A percentile compares a stretch with the other conserved stretches of the same genome.
phyloP scores from a whole-genome alignment of 2,888 invertebrate genomes.

The Xanthostigma xanthostigma region DNA sequence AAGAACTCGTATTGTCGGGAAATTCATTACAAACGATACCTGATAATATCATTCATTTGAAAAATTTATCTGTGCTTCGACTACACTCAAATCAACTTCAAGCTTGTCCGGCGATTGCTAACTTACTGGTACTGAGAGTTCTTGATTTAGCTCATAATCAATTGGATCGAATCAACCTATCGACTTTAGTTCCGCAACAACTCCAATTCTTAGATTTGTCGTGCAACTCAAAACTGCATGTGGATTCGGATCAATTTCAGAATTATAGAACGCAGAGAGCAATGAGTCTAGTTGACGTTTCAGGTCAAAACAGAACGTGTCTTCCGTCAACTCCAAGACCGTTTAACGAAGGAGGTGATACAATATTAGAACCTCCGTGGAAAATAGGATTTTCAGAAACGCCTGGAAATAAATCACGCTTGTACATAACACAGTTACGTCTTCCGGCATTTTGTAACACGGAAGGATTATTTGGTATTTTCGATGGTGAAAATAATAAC shows the following conservation, averaged over 20 bases:
- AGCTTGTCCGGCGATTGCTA: constrained; percentile 61
- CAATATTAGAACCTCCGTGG: constrained; percentile 54
- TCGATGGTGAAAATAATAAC: constrained; percentile 61
- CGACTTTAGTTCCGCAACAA: constrained; percentile 62
- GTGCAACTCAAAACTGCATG: constrained; percentile 66
- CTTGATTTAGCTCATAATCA: constrained; percentile 77
- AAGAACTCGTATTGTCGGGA: constrained; percentile 70
- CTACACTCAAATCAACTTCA: constrained; percentile 70
- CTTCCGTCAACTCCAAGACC: constrained; percentile 39
- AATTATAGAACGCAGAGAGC: constrained; percentile 65
- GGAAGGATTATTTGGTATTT: constrained; percentile 70
- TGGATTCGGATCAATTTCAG: constrained; percentile 69
- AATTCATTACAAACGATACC: constrained; percentile 64
- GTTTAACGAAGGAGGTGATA: constrained; percentile 37
- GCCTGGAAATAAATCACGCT: constrained; percentile 53
- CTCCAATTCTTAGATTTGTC: constrained; percentile 74
- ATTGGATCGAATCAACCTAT: constrained; percentile 62
- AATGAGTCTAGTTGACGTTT: constrained; percentile 71
- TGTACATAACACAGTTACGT: constrained; percentile 65
- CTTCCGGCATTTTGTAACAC: constrained; percentile 64
- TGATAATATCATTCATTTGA: constrained; percentile 54
- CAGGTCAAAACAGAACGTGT: constrained; percentile 57
- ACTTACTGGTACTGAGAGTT: constrained; percentile 56
- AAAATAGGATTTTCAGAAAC: constrained; percentile 74
- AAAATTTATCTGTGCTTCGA: constrained; percentile 56